phyloP scores from a whole-genome alignment of 2,888 invertebrate genomes.

The Acleris holmiana region DNA sequence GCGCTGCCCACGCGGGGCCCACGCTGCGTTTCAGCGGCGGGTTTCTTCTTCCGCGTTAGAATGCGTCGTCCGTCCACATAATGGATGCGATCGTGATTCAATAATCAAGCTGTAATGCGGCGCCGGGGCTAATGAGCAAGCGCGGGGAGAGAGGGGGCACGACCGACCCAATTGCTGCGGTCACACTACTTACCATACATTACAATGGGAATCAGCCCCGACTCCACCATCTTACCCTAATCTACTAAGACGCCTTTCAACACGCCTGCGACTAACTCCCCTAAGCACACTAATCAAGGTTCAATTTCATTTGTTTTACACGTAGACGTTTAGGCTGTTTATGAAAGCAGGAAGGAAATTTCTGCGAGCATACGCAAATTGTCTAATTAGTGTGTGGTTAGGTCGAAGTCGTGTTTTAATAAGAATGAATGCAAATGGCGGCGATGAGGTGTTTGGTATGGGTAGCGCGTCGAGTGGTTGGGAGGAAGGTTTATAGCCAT shows the following conservation, averaged over 20 bases:
- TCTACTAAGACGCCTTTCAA: constrained; percentile 49
- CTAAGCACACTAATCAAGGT: constrained; percentile 35
- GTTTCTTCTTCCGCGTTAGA: constrained; percentile 46
- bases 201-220: constrained; percentile 74
- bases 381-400: constrained; percentile 73
- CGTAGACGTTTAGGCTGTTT: constrained; percentile 36
- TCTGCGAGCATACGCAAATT: constrained; percentile 70
- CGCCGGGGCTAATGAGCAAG: constrained; percentile 66
- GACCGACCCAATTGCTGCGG: constrained; percentile 74
- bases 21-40: constrained; percentile 44
- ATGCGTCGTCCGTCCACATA: constrained; percentile 56
- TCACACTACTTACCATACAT: constrained; percentile 76
- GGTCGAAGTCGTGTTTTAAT: constrained; percentile 57
- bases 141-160: constrained; percentile 60
- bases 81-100: constrained; percentile 70
- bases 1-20: constrained; percentile 37
- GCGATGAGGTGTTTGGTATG: constrained; percentile 50
- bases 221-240: constrained; percentile 64
- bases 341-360: constrained; percentile 42
- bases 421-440: constrained; percentile 66
- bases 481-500: constrained; percentile 49
- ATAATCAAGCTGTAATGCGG: constrained; percentile 58
- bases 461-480: constrained; percentile 46
- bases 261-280: constrained; percentile 44
- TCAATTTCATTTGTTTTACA: constrained; percentile 30